Base-by-base conservation (phyloP, 1,140 invertebrate species). In the Radopholus similis region DNA sequence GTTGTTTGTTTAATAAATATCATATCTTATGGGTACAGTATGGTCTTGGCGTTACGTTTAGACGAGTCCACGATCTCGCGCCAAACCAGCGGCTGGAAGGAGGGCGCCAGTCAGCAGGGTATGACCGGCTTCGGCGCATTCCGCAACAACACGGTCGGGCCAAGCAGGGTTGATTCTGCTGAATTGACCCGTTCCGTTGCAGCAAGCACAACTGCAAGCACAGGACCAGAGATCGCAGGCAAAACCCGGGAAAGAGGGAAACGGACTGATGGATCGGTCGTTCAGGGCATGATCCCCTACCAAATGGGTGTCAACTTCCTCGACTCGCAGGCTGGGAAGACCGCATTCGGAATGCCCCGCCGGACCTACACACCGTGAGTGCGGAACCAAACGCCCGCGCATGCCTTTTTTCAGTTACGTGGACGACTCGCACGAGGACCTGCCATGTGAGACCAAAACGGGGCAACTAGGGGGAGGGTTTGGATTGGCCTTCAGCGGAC, bases 251-350 rank as follows among this genome's bases (percentile, higher is more conserved):
- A n/a, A n/a, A n/a, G n/a, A n/a, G n/a, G n/a, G n/a, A n/a, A n/a
- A n/a, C n/a, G n/a, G n/a, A n/a, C n/a, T n/a, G n/a, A n/a, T n/a
- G n/a, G n/a, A n/a, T n/a, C n/a, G n/a, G n/a, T n/a, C n/a, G n/a
- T n/a, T n/a, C n/a, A n/a, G 44, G 73, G 77, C 32, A 66, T 81
- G 71, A 82, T 81, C 63, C 81, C 81, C 53, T 81, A 82, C 74
- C 79, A 81, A 56, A 81, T 81, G 78, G 79, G 79, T 65, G 81
- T 81, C 47, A 81, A 81, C 58, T 81, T 82, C 71, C 68, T 82
- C 38, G 80, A 80, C 40, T 81, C 75, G 26, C 79, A 80, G 62
- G 74, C 78, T 23, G 78, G 78, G 49, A 80, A 80, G 68, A 80
- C 78, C 37, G 68, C 70, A 26, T 72, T 72, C 53, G 64, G 64